Conservation (phyloP, 2,797 vertebrate genomes). For the Anomalospiza imberbis region DNA sequence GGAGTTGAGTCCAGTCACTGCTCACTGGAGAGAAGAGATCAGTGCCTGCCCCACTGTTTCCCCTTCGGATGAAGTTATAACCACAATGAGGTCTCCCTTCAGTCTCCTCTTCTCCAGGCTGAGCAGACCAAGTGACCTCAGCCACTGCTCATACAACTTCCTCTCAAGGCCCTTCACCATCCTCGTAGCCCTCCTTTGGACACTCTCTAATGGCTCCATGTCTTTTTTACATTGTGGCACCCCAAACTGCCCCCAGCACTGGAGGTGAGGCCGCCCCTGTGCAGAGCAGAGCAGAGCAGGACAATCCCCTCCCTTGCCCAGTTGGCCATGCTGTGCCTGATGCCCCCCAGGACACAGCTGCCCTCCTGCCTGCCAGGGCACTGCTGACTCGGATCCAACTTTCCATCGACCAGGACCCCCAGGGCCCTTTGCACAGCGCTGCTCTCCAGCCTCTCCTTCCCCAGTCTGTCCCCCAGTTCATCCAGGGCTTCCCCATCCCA, state of each 20-base stretch:
- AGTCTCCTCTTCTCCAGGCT: neutral
- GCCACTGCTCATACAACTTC: accelerated
- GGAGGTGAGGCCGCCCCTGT: accelerated
- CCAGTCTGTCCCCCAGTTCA: too few species aligned
- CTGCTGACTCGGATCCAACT: neutral
- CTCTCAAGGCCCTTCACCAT: neutral
- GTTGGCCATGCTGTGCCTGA: neutral
- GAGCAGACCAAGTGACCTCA: neutral
- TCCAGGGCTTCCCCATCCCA: neutral
- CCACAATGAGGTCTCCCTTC: neutral
- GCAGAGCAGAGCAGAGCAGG: neutral
- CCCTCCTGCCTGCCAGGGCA: neutral
- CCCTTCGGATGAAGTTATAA: neutral
- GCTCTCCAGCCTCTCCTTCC: neutral
- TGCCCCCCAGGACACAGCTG: neutral
- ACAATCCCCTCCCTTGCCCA: neutral
- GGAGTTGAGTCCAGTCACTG: accelerated
- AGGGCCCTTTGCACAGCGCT: neutral
- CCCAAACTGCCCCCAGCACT: neutral
- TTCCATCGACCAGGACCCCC: neutral
- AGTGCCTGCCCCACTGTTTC: neutral
- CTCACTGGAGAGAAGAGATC: neutral
- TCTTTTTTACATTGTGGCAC: too few species aligned
- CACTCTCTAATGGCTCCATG: neutral
- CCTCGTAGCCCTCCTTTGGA: neutral